Evolutionary conservation across 1,140 invertebrate species (phyloP), one percentile per base, ranked within the genome.

Genomic region (Zaprionus lachaisei): DNA sequence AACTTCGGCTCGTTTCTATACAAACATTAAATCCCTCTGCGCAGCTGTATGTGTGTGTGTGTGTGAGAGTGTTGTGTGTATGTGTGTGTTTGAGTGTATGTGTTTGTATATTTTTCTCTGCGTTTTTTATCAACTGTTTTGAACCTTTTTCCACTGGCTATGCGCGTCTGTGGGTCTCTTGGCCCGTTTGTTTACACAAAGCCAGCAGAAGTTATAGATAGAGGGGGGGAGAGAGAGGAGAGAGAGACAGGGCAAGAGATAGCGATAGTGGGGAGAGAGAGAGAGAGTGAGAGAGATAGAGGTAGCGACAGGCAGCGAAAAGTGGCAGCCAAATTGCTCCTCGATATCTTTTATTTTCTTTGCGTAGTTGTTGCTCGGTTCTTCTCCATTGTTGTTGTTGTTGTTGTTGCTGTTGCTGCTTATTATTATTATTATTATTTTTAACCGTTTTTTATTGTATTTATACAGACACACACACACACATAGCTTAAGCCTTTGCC

Each of bases 301-400:
- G 47, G 47, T n/a, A 37, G 65, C 22, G 20, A 41, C 75, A 69
- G 70, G 60, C 55, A 55, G 49, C 70, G 66, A 70, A 72, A 74
- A 86, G 79, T 90, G 85, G 85, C 85, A 90, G 85, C 85, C 85
- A 90, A 90, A 90, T 90, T 90, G 85, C 85, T 90, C 82, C 85
- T 90, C 85, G 86, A 90, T 90, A 90, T 90, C 85, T 90, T 90
- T 90, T 91, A 83, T 80, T 89, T 86, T 89, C 77, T 76, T 74
- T 49, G 51, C 68, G 83, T 79, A 89, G 84, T 74, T 58, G 62
- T 70, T 61, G 76, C 37, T 31, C 37, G 24, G 55, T 31, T 55
- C 38, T 28, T 28, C 38, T 24, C 31, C 34, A 34, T 71, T 83
- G 68, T 65, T 77, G 26, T 56, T 47, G 67, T 49, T 57, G 58